Conservation (phyloP, 2,888 invertebrate genomes). For the Merodon equestris region DNA sequence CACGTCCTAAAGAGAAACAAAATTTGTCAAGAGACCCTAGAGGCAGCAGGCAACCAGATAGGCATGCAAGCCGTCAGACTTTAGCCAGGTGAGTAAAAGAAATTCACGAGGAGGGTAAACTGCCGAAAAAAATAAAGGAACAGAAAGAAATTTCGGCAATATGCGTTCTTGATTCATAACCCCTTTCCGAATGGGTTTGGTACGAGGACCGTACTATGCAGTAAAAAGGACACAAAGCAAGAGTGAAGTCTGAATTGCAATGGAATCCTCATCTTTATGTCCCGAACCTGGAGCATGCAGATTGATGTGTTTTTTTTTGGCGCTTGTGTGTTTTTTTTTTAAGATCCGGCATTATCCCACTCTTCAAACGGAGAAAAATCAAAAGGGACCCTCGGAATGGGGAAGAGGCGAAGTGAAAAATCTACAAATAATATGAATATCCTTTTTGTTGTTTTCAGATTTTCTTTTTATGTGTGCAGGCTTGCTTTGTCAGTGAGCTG, state of each 20-base stretch:
- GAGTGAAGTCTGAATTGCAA: slow-evolving; percentile 59
- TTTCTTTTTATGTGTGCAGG: slow-evolving; percentile 45
- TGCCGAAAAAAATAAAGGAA: slow-evolving; percentile 32
- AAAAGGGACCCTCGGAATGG: slow-evolving; percentile 45
- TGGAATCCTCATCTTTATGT: slow-evolving; percentile 48
- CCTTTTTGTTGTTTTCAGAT: slow-evolving; percentile 42
- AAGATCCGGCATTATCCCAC: slow-evolving; percentile 36
- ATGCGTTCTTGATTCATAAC: slow-evolving; percentile 20
- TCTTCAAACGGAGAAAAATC: slow-evolving; percentile 62
- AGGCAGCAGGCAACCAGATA: slow-evolving; percentile 23
- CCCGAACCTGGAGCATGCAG: slow-evolving; percentile 8
- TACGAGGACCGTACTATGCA: slow-evolving; percentile 28
- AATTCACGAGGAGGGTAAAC: slow-evolving; percentile 15
- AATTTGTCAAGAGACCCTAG: slow-evolving; percentile 63
- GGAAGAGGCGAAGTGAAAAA: not conserved
- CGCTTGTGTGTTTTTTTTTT: too few relatives aligned
- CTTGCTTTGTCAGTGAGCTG: slow-evolving; percentile 9
- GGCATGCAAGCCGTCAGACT: not conserved
- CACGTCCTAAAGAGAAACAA: slow-evolving; percentile 46
- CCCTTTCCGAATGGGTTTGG: too few relatives aligned
- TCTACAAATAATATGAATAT: slow-evolving; percentile 33
- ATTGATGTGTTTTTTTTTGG: not conserved
- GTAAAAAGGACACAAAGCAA: slow-evolving; percentile 49
- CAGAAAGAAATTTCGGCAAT: slow-evolving; percentile 48
- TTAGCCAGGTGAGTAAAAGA: slow-evolving; percentile 52